phyloP scores from a whole-genome alignment of 2,113 vertebrate species.

The Oryzias javanicus region DNA sequence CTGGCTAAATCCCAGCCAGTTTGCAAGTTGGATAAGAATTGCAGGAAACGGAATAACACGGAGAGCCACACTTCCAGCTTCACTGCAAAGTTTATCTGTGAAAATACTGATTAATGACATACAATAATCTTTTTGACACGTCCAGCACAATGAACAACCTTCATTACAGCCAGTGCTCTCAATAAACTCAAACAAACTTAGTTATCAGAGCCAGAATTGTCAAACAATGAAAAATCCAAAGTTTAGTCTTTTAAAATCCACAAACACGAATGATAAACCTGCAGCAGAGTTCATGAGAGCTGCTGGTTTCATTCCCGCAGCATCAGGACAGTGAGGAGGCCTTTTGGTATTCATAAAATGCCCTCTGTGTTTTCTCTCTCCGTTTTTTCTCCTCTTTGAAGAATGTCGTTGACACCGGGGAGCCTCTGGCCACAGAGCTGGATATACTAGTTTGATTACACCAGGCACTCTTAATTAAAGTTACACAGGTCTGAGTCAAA shows the following conservation, averaged over 20 bases:
- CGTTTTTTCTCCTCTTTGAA: conserved; percentile 47
- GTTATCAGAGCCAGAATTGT: too few relatives aligned
- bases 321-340: conserved; percentile 18
- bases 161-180: too few relatives aligned
- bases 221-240: too few relatives aligned
- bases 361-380: conserved; percentile 26
- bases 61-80: conserved; percentile 54
- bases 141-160: neutral
- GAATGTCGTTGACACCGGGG: conserved; percentile 44
- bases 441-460: conserved; percentile 70
- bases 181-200: too few relatives aligned
- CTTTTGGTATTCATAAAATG: conserved; percentile 54
- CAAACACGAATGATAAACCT: too few relatives aligned
- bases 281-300: conserved; percentile 10
- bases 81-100: conserved; percentile 42
- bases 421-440: conserved; percentile 54
- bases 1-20: conserved; percentile 62
- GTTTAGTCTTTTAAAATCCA: too few relatives aligned
- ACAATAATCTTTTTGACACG: neutral
- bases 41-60: conserved; percentile 72
- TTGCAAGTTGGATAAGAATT: conserved; percentile 70
- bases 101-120: conserved; percentile 22
- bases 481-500: conserved; percentile 70
- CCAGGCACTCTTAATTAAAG: conserved; percentile 69
- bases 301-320: conserved; percentile 6